These are phyloP conservation scores for Tortricodes alternella DNA, from an alignment of 2,888 invertebrate genomes.

Conservation along the genomic window DNA sequence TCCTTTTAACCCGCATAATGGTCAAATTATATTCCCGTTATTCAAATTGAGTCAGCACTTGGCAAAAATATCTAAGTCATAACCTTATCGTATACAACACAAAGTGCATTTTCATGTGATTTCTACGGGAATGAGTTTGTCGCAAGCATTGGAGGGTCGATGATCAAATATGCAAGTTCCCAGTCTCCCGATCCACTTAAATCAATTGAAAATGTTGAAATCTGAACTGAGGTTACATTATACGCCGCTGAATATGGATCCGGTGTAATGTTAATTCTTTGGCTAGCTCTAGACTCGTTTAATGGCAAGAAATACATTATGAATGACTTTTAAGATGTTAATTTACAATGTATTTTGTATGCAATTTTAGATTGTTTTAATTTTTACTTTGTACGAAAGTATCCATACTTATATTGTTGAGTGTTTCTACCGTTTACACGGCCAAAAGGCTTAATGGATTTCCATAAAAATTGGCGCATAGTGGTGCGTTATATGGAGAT, in stretches of 20 bases:
- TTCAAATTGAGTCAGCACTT: slow-evolving; percentile 11
- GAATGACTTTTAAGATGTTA: background rate
- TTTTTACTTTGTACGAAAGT: no score
- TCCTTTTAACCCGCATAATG: slow-evolving; percentile 24
- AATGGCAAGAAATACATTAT: slow-evolving; percentile 4
- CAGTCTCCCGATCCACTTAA: slow-evolving; percentile 54
- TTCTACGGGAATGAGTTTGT: background rate
- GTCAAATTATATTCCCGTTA: slow-evolving; percentile 18
- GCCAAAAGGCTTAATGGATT: no score
- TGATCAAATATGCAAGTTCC: slow-evolving; percentile 61
- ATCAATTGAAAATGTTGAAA: slow-evolving; percentile 56
- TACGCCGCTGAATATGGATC: slow-evolving; percentile 22
- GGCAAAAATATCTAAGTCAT: background rate
- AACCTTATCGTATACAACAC: background rate
- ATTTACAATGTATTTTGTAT: background rate
- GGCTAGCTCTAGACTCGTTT: slow-evolving; percentile 27
- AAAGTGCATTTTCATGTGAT: slow-evolving; percentile 12
- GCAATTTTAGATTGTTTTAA: no score
- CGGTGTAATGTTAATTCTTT: slow-evolving; percentile 3
- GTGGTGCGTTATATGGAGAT: no score
- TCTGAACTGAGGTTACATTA: slow-evolving; percentile 27
- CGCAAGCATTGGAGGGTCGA: slow-evolving; percentile 21
- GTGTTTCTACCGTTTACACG: no score
- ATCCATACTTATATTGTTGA: no score
- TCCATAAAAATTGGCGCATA: no score